These are phyloP conservation scores for Cyprinella venusta DNA, from an alignment of 2,797 vertebrate genomes.

Conservation along the genomic window DNA sequence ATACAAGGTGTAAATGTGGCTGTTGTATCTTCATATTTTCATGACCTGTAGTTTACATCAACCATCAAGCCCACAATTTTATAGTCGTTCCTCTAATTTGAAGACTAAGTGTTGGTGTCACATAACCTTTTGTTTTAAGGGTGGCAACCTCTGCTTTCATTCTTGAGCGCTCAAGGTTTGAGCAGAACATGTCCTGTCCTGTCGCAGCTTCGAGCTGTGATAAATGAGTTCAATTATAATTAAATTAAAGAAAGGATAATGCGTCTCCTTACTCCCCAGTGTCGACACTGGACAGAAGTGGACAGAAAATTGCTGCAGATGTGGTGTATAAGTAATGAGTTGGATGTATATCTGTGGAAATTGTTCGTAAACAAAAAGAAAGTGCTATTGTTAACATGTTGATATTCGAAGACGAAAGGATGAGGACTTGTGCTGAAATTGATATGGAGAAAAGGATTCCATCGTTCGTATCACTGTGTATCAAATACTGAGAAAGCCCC, in stretches of 20 bases:
- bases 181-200: slow-evolving; percentile 2
- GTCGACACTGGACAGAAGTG: neutral
- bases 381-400: neutral
- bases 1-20: neutral
- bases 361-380: neutral
- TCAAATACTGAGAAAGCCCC: too few species aligned
- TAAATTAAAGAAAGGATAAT: slow-evolving; percentile 17
- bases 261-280: neutral
- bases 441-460: too few species aligned
- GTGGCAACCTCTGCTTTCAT: neutral
- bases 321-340: neutral
- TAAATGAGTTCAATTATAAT: slow-evolving; percentile 25
- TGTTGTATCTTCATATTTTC: neutral
- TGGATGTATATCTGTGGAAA: neutral
- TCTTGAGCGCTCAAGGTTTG: neutral
- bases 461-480: too few species aligned
- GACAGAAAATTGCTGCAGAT: neutral
- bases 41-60: neutral
- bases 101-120: slow-evolving; percentile 12
- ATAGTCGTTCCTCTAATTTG: neutral
- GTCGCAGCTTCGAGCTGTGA: slow-evolving; percentile 7
- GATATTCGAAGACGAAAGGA: too few species aligned
- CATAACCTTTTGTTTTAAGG: slow-evolving; percentile 6
- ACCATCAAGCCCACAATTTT: neutral
- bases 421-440: too few species aligned